Conservation (phyloP, 64 coral and sea anemone genomes). For the Pachyseris speciosa region DNA sequence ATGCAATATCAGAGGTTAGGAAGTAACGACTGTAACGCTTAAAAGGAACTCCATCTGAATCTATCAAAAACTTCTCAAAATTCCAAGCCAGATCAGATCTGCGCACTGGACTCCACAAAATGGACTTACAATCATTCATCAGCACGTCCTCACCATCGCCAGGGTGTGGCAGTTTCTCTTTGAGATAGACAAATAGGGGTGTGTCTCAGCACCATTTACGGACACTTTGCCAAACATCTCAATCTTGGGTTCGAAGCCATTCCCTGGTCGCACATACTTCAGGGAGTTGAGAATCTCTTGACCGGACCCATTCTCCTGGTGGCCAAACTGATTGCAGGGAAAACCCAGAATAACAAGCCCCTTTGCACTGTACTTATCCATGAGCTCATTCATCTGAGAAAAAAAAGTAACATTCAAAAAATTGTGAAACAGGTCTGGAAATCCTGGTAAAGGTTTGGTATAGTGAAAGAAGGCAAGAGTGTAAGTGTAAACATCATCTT, state of each 20-base stretch:
- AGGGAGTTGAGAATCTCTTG: constrained; percentile 89
- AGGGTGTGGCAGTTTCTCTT: constrained; percentile 79
- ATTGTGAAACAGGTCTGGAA: neutral
- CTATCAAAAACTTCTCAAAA: constrained; percentile 99
- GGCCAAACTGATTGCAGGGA: constrained; percentile 99
- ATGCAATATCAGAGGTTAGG: constrained; percentile 61
- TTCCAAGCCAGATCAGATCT: constrained; percentile 91
- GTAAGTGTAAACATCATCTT: no score
- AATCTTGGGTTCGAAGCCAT: constrained; percentile 84
- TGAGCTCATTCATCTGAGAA: constrained; percentile 93
- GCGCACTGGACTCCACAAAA: constrained; percentile 84
- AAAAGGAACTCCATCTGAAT: constrained; percentile 80
- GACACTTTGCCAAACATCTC: constrained; percentile 86
- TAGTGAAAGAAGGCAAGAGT: no score
- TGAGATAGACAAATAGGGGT: constrained; percentile 87
- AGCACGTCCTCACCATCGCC: constrained; percentile 20
- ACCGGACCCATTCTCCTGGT: constrained; percentile 90
- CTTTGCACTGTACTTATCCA: constrained; percentile 82
- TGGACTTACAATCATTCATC: constrained; percentile 10
- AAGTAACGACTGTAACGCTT: constrained; percentile 76
- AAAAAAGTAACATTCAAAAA: neutral
- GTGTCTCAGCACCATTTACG: constrained; percentile 78
- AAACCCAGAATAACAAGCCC: constrained; percentile 93
- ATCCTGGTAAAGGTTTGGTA: no score
- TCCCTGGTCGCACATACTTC: constrained; percentile 96